Evolutionary conservation across 1,140 invertebrate species (phyloP), one percentile per base, ranked within the genome.

Genomic region (Globodera rostochiensis): DNA sequence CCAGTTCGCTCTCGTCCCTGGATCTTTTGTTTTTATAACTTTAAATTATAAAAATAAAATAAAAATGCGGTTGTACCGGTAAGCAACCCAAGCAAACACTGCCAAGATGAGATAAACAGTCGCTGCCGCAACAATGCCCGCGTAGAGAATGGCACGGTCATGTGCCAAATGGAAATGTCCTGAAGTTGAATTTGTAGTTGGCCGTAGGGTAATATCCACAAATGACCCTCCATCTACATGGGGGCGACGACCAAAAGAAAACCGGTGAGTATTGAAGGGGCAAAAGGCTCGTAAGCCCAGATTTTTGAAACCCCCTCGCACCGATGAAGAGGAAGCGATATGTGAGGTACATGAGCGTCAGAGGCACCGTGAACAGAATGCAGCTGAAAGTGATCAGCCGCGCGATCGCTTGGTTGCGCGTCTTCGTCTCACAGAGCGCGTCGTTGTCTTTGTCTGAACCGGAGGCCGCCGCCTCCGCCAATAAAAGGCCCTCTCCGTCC

Each of bases 31-130:
- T 60, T 60, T 60, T 9, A 60, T 15, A 15, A 15, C 0, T 60
- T 60, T 15, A 60, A 5, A 19, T 60, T 13, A 11, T 7, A 60
- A 60, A 15, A 19, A 60, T 60, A 60, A 60, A 11, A 60, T 60
- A 15, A 19, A 60, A 36, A 36, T 36, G 25, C n/a, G 82, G 15
- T 53, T 87, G 84, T 85, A 84, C 36, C 60, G 21, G 50, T 84
- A 87, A 13, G 85, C 85, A 57, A 74, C 77, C 75, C 77, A 87
- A 49, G 86, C 79, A 84, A 87, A 86, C 15, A 82, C 19, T 15
- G 73, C 83, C 67, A 87, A 53, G 49, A 86, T 83, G 53, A 84
- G 11, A 66, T 76, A 81, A 64, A 86, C 85, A 9, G 53, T 21
- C n/a, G 60, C 67, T 25, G 80, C 71, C 7, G 73, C 85, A 25